Evolutionary conservation across 2,797 vertebrate species (phyloP).

Genomic region (Alectoris magna): DNA sequence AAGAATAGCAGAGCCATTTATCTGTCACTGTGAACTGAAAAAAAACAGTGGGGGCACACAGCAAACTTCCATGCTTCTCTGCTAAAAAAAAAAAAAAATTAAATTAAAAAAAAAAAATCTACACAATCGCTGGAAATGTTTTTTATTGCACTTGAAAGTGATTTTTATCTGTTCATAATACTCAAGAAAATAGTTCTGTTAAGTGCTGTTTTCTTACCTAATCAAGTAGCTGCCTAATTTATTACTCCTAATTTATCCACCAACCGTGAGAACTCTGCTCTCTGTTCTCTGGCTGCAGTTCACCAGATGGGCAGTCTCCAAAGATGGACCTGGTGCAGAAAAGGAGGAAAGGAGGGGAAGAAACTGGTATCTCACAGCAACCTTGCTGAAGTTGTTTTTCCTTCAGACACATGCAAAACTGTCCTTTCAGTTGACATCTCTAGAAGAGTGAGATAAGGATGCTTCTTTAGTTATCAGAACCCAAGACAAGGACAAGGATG

Average conservation of each 20-base stretch:
- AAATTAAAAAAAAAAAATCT: not conserved
- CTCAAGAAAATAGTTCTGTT: not conserved
- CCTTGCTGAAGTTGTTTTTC: not conserved
- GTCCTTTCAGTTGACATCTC: not conserved
- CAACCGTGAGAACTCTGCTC: not conserved
- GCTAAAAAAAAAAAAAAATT: not conserved
- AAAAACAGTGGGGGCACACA: too few relatives aligned
- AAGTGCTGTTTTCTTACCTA: not conserved
- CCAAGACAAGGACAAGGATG: not conserved
- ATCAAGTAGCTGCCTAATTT: not conserved
- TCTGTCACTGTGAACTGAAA: rapidly evolving
- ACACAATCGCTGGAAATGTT: not conserved
- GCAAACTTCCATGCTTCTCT: not conserved
- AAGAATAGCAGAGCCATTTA: not conserved
- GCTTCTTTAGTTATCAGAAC: not conserved
- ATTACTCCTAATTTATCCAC: not conserved
- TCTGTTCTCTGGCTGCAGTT: not conserved
- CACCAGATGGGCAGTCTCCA: not conserved
- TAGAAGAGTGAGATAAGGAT: not conserved
- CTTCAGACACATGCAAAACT: not conserved
- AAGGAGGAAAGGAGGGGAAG: not conserved
- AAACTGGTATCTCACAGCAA: not conserved
- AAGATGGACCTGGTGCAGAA: rapidly evolving
- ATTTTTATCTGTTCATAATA: not conserved
- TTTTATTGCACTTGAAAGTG: not conserved